Evolutionary conservation across 2,888 invertebrate species (phyloP).

Genomic region (Rapana venosa): DNA sequence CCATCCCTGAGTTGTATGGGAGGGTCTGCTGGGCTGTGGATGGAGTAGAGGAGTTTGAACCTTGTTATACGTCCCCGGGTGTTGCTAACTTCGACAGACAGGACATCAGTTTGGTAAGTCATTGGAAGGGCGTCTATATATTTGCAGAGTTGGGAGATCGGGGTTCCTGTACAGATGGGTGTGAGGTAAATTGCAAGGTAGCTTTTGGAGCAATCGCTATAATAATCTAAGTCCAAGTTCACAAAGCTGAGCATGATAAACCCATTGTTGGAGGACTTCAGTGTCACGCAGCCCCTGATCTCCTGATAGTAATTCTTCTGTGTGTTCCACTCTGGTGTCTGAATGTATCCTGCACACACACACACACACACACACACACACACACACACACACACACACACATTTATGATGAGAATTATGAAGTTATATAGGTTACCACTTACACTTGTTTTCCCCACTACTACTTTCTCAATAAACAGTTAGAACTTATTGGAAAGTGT

Average conservation of each 20-base stretch:
- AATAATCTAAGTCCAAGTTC: background rate
- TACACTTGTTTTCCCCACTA: too few species aligned
- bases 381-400: too few species aligned
- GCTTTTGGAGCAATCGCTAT: background rate
- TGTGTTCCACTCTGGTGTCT: background rate
- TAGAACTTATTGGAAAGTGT: too few species aligned
- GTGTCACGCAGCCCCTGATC: background rate
- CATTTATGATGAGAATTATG: too few species aligned
- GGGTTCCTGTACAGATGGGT: background rate
- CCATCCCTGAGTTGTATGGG: background rate
- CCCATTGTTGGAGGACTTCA: background rate
- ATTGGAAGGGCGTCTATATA: background rate
- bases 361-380: background rate
- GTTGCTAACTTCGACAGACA: background rate
- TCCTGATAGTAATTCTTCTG: background rate
- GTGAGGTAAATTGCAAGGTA: background rate
- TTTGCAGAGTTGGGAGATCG: background rate
- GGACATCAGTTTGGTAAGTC: background rate
- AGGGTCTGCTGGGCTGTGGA: background rate
- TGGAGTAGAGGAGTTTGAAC: background rate
- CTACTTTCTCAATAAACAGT: too few species aligned
- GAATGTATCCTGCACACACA: background rate
- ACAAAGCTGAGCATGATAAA: conserved; percentile 21
- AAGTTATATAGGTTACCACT: too few species aligned
- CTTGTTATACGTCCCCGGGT: too few species aligned